phyloP scores from a whole-genome alignment of 2,797 vertebrate genomes.

The Garrulus glandarius region DNA sequence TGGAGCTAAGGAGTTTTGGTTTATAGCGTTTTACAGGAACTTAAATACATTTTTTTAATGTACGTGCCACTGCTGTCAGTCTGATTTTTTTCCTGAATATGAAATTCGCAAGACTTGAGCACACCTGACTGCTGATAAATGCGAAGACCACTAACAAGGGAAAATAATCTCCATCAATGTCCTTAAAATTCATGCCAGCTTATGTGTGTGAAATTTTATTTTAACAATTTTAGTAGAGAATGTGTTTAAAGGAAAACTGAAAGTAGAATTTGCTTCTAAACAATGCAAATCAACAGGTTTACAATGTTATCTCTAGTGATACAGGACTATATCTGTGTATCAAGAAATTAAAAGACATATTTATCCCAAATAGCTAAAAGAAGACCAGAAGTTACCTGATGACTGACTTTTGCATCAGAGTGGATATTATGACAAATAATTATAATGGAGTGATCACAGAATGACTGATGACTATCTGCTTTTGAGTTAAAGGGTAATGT shows the following conservation, averaged over 20 bases:
- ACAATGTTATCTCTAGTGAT: not conserved
- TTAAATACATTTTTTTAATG: not conserved
- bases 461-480: not conserved
- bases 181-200: not conserved
- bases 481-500: not conserved
- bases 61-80: not conserved
- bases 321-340: not conserved
- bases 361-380: not conserved
- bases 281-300: not conserved
- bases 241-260: not conserved
- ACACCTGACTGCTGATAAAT: not conserved
- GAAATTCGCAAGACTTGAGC: not conserved
- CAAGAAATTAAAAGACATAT: not conserved
- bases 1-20: not conserved
- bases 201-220: not conserved
- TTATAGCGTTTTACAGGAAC: not conserved
- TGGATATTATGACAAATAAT: not conserved
- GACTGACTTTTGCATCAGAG: not conserved
- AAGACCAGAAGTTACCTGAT: not conserved
- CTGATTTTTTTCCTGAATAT: not conserved
- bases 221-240: not conserved
- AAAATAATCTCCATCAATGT: not conserved
- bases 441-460: not conserved
- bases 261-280: not conserved
- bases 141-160: not conserved